Evolutionary conservation across 2,797 vertebrate genomes (phyloP).

Genomic region (Amphiprion clarkii): DNA sequence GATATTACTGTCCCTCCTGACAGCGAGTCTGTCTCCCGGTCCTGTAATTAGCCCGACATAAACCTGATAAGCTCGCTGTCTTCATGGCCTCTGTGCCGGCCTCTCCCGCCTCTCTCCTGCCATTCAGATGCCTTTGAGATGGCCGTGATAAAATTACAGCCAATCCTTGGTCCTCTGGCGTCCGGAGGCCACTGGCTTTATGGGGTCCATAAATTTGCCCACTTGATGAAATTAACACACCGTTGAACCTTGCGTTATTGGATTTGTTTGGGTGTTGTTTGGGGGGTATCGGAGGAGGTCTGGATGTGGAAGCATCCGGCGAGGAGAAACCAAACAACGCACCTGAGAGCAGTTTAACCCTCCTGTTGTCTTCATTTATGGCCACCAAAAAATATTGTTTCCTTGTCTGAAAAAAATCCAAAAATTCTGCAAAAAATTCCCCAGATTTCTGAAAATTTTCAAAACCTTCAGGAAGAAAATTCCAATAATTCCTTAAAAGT

Average conservation of each 20-base stretch:
- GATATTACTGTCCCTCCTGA: constrained; percentile 60
- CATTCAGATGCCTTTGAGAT: constrained; percentile 55
- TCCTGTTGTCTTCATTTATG: too few species aligned
- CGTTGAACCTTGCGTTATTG: constrained; percentile 61
- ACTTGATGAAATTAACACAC: constrained; percentile 78
- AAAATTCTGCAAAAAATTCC: too few species aligned
- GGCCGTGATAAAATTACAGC: constrained; percentile 61
- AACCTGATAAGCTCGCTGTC: constrained; percentile 62
- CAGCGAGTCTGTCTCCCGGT: constrained; percentile 60
- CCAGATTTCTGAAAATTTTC: too few species aligned
- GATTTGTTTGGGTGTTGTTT: constrained; percentile 55
- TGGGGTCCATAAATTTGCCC: constrained; percentile 62
- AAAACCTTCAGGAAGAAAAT: too few species aligned
- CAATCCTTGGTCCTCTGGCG: constrained; percentile 27
- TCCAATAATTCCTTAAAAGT: too few species aligned
- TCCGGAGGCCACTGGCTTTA: constrained; percentile 47
- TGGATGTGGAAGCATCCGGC: constrained; percentile 18
- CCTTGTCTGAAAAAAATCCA: too few species aligned
- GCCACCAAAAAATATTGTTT: too few species aligned
- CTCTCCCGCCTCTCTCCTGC: constrained; percentile 42
- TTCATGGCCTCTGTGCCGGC: constrained; percentile 30
- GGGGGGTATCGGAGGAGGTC: constrained; percentile 13
- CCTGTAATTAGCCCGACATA: constrained; percentile 68
- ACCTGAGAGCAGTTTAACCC: not conserved
- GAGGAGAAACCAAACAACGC: not conserved